Evolutionary conservation across 2,797 vertebrate genomes (phyloP).

Genomic region (Capromys pilorides): DNA sequence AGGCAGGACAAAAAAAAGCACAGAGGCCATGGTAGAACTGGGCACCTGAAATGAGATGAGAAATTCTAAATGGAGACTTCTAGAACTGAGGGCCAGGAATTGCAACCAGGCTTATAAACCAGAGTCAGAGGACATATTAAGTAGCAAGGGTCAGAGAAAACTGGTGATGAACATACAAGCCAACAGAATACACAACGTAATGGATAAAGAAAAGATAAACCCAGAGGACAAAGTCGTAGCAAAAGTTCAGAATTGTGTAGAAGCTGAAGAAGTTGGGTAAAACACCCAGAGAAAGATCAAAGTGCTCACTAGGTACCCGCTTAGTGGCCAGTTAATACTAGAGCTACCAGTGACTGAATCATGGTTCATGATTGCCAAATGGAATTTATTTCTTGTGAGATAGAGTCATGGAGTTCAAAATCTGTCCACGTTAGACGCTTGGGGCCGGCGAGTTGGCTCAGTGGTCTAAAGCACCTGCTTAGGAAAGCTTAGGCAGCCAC

Average conservation of each 20-base stretch:
- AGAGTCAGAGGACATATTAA: background rate
- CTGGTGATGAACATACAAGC: background rate
- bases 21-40: background rate
- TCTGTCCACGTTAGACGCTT: background rate
- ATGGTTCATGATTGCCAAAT: background rate
- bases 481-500: too few relatives aligned
- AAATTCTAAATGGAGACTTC: background rate
- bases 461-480: too few relatives aligned
- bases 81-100: background rate
- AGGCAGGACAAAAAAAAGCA: background rate
- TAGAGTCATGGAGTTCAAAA: background rate
- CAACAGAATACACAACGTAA: background rate
- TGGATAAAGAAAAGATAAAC: background rate
- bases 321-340: background rate
- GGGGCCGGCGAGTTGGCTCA: too few relatives aligned
- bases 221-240: background rate
- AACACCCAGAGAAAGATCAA: background rate
- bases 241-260: background rate
- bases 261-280: background rate
- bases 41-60: background rate
- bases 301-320: background rate
- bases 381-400: background rate
- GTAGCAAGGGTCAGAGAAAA: slow-evolving; percentile 26
- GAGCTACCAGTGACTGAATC: background rate
- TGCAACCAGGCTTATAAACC: background rate